Base-by-base conservation (phyloP, 2,113 vertebrate species). In the Trochalopteron elliotii region DNA sequence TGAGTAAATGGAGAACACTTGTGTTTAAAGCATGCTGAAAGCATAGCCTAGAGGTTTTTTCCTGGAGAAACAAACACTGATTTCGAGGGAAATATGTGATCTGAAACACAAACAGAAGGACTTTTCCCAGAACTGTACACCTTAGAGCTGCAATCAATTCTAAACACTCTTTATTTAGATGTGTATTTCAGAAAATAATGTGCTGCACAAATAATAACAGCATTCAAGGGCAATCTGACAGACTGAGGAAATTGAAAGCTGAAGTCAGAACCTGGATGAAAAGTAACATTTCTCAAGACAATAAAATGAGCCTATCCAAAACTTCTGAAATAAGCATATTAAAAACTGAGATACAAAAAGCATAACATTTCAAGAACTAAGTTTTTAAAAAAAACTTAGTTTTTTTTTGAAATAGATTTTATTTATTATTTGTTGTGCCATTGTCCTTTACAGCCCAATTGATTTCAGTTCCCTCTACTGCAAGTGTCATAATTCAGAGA, bases 371-470 rank as follows among this genome's bases (percentile, higher is more conserved):
- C 42, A 40, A 75, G 44, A 65, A 59, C 13, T 4, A 17, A 12
- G 24, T 55, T 1, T 28, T 28, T 28, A 2, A 7, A 6, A 13
- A 13, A n/a, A 55, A 1, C 2, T 12, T 14, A 2, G 2, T 0
- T 2, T 76, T 87, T 25, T 87, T 53, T 3, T 14, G 15, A n/a
- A 49, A 67, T 88, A 7, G 25, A 5, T 74, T 70, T 78, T 60
- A 19, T 65, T 89, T 81, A 21, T 75, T 63, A n/a, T 60, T 82
- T 60, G 7, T 75, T 94, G 84, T 78, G 25, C n/a, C 12, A 27
- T 30, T 21, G 7, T 20, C 14, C 14, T 68, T 82, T 56, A 70
- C 30, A 45, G 69, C 22, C 14, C 25, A 12, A 6, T 13, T 82
- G 24, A 71, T 82, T 94, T 71, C 17, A 22, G 2, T 68, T 91